Evolutionary conservation across 2,797 vertebrate species (phyloP).

Genomic region (Microcaecilia unicolor): DNA sequence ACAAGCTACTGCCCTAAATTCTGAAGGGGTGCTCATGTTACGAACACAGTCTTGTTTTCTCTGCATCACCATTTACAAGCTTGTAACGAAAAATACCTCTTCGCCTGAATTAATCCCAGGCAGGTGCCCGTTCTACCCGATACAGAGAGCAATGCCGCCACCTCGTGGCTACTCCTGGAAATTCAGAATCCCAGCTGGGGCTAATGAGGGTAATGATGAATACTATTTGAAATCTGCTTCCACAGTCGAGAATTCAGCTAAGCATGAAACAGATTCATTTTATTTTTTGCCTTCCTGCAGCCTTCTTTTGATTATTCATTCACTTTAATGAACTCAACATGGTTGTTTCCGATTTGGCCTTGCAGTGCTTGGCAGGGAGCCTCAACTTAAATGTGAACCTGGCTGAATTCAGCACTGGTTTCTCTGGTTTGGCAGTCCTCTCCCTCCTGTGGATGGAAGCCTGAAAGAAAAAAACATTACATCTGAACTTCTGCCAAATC

Average conservation of each 20-base stretch:
- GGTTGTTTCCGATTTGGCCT: conserved; percentile 57
- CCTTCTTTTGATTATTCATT: conserved; percentile 47
- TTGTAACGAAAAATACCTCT: background rate
- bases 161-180: conserved; percentile 33
- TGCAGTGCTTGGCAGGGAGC: conserved; percentile 40
- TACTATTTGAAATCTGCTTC: conserved; percentile 41
- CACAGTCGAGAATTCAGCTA: conserved; percentile 43
- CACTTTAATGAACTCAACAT: conserved; percentile 50
- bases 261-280: conserved; percentile 45
- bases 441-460: conserved; percentile 51
- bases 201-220: too few relatives aligned
- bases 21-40: too few relatives aligned
- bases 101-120: background rate
- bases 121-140: too few relatives aligned
- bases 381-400: conserved; percentile 30
- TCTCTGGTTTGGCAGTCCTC: conserved; percentile 47
- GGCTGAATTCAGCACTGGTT: conserved; percentile 47
- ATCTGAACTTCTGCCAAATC: conserved; percentile 48
- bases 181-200: conserved; percentile 26
- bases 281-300: conserved; percentile 27
- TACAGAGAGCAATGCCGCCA: conserved; percentile 42
- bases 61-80: too few relatives aligned
- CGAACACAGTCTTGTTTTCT: too few relatives aligned
- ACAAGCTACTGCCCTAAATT: too few relatives aligned
- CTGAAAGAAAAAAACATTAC: conserved; percentile 45